Base-by-base conservation (phyloP, 2,888 invertebrate genomes). In the Clistopyga incitator region DNA sequence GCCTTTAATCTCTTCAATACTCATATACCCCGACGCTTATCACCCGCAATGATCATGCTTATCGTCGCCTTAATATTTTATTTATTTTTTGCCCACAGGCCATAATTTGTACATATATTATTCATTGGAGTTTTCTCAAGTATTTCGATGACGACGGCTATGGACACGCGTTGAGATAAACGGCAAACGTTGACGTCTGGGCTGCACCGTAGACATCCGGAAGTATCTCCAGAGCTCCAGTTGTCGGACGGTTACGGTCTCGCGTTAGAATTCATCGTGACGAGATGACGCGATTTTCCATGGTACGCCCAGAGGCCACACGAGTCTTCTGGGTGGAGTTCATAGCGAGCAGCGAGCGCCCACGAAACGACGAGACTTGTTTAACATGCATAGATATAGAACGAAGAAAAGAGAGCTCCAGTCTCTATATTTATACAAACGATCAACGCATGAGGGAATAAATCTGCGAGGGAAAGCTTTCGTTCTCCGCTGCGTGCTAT, bases 211-310 rank as follows among this genome's bases (percentile, higher is more conserved):
- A 42, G 56, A 71, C 56, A 72, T 72, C 74, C 74, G 74, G 74
- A 74, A 74, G 74, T 65, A 65, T 45, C 15, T 61, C 13, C 11
- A 38, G 42, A 18, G n/a, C 10, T 18, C 42, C 13, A 13, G 42
- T 74, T 74, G 74, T 74, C 74, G 34, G 29, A 61, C 47, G 25
- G 38, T 70, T 54, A 67, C 59, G 61, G 59, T 29, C 34, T 38
- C 25, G 59, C 52, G 59, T 78, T 78, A 65, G 67, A 72, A 72
- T 68, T 45, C 34, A 65, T 82, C 52, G 64, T 61, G 45, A 52
- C 59, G 74, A 74, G 74, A 74, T 70, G 64, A 82, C n/a, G 70
- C 78, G 59, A 82, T 82, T 82, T 78, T 78, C 52, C 64, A 82
- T 68, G 82, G 78, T 78, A 82, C 82, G 82, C 82, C 82, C 78